These are phyloP conservation scores for Atlantisia rogersi DNA, from an alignment of 2,113 vertebrate genomes.

Conservation along the genomic window DNA sequence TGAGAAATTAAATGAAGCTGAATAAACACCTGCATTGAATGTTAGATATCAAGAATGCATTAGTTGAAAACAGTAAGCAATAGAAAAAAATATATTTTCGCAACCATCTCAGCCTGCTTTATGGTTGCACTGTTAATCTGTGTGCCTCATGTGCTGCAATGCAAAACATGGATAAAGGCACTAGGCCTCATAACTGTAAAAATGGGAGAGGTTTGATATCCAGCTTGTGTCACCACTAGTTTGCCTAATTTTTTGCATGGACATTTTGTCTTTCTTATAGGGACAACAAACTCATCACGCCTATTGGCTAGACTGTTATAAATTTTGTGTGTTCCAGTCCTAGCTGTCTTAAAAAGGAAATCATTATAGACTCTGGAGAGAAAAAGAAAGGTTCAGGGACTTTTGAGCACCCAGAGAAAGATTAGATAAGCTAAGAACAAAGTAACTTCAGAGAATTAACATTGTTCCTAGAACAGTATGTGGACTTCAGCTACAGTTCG, in stretches of 20 bases:
- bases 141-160: background rate
- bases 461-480: background rate
- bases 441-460: background rate
- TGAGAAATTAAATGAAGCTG: slow-evolving; percentile 76
- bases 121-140: background rate
- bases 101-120: background rate
- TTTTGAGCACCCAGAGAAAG: background rate
- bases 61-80: slow-evolving; percentile 54
- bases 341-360: background rate
- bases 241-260: background rate
- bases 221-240: background rate
- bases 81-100: background rate
- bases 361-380: background rate
- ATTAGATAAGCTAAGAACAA: background rate
- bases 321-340: background rate
- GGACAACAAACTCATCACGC: background rate
- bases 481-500: background rate
- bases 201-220: accelerated
- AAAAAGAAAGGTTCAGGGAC: background rate
- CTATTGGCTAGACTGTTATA: background rate
- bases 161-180: background rate
- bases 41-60: slow-evolving; percentile 25
- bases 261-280: background rate
- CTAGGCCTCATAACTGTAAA: background rate
- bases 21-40: slow-evolving; percentile 65